Conservation (phyloP, 2,113 vertebrate genomes). For the Aldabrachelys gigantea region DNA sequence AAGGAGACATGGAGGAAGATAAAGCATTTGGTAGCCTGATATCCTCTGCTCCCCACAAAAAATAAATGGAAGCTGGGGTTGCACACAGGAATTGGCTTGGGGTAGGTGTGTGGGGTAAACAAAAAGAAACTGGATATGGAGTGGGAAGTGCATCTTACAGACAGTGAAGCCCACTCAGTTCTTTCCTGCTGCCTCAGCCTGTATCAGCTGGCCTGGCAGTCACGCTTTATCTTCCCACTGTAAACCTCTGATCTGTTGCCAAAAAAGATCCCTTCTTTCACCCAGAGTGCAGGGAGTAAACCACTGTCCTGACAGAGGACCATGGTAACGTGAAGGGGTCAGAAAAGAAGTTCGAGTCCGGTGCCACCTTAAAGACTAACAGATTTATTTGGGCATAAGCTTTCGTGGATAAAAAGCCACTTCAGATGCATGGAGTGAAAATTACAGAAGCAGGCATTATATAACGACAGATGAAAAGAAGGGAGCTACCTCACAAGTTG, state of each 20-base stretch:
- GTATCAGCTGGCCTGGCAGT: neutral
- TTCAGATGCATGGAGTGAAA: too few species aligned
- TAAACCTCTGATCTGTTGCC: neutral
- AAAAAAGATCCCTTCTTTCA: neutral
- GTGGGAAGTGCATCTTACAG: slow-evolving; percentile 43
- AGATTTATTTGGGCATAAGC: too few species aligned
- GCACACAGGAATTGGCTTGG: neutral
- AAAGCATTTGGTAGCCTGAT: neutral
- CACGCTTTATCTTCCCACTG: neutral
- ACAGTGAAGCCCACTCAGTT: neutral
- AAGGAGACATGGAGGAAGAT: neutral
- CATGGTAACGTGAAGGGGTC: neutral
- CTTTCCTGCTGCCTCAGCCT: neutral
- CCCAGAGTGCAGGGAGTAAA: neutral
- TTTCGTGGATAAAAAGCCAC: too few species aligned
- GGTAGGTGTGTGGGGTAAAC: slow-evolving; percentile 43
- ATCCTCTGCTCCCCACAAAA: neutral
- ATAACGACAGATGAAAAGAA: too few species aligned
- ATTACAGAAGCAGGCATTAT: too few species aligned
- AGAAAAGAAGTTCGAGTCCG: neutral
- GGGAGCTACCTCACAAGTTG: too few species aligned
- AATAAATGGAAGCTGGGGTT: slow-evolving; percentile 60
- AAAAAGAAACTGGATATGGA: neutral
- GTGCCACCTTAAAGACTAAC: too few species aligned
- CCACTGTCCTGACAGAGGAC: neutral